Base-by-base conservation (phyloP, 2,113 vertebrate species). In the Platanista minor region DNA sequence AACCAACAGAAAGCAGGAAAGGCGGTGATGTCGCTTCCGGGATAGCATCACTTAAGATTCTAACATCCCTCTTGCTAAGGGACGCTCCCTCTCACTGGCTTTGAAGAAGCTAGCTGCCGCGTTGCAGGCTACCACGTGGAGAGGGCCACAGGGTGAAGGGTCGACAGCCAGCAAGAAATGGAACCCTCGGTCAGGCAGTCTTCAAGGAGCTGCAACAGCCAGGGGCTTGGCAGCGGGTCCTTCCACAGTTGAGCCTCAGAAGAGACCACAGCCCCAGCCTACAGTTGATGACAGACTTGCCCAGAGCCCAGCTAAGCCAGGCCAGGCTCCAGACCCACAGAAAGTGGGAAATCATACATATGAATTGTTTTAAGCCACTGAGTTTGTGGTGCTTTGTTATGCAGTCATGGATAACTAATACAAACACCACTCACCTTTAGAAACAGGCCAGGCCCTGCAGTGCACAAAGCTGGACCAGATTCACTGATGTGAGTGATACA, bases 181-280 rank as follows among this genome's bases (percentile, higher is more conserved):
- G 9, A 72, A 46, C 33, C 59, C 31, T 64, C 0, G 0, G 23
- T 1, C 27, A 17, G 15, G 46, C n/a, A 72, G 57, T 21, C 92
- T 61, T 33, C 10, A 0, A 8, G 57, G 57, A 23, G 36, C 49
- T 29, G 8, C 21, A 49, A 4, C 2, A 23, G 14, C 69, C 27
- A 3, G 0, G 1, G 10, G 21, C 17, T 6, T 0, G 8, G 8
- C 61, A 1, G 27, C 1, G 5, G 20, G 13, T 6, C 72, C 64
- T 8, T 59, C 77, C 33, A 29, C 3, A 0, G 90, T 4, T 14
- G 1, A 49, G 69, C 59, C 7, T 61, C 83, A 31, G 61, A 81
- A 6, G 61, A 86, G 72, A 36, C 31, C 36, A 13, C 18, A 69
- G 29, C 33, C 46, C 36, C 75, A 52, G 75, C 46, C 46, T 13